Base-by-base conservation (phyloP, 2,797 vertebrate species). In the Falco peregrinus region DNA sequence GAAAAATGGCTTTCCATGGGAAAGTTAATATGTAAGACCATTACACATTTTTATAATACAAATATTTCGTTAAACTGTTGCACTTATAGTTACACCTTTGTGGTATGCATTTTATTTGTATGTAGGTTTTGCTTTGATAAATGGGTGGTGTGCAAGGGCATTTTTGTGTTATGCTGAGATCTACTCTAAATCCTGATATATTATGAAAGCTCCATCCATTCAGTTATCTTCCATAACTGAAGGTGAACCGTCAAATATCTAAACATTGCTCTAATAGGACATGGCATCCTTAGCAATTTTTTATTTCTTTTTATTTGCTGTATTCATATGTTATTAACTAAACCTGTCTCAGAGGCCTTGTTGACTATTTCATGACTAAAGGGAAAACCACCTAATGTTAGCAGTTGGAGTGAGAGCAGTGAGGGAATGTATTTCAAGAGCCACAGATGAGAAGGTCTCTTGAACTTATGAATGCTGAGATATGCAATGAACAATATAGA, bases 211-310 rank as follows among this genome's bases (percentile, higher is more conserved):
- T 89, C 35, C 31, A 50, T 79, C 61, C 35, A 63, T 81, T 71
- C 68, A 63, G 39, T 68, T 96, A 80, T 54, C 81, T 91, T 96
- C 90, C 53, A 74, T 84, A 88, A 89, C 14, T 81, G 82, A 95
- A 84, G 53, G 47, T 81, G 50, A 95, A 71, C 47, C 39, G 80
- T 41, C 35, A 86, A 50, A 64, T 64, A 18, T 28, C 13, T 75
- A 59, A 84, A 89, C 53, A 87, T 74, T 94, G 41, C 48, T 95
- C 39, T 90, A 71, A 89, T 10, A 68, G 16, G 65, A 81, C 39
- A 57, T 53, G 41, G 69, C 48, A 69, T 68, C 47, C 20, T 16
- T 57, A 84, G 20, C 10, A 57, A 82, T 94, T 96, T 88, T 41
- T 10, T 14, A 31, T 75, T 50, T 47, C 21, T 60, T 91, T 77